phyloP scores from a whole-genome alignment of 2,113 vertebrate genomes.

The Ailurus styani region DNA sequence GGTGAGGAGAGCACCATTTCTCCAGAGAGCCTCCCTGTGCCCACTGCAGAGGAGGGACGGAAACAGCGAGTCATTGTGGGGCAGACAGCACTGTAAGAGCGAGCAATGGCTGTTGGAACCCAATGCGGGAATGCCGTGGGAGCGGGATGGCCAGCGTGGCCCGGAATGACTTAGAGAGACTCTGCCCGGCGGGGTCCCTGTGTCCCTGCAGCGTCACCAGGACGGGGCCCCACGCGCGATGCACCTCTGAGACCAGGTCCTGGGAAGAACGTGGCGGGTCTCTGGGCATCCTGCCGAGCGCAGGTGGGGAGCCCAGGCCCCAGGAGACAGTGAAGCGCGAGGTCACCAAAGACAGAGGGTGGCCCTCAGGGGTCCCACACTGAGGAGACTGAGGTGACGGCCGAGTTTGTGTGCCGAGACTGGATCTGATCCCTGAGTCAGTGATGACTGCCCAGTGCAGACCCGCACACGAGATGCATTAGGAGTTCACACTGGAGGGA shows the following conservation, averaged over 20 bases:
- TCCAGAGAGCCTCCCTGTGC: background rate
- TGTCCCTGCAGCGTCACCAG: rapidly evolving
- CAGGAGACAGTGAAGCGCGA: background rate
- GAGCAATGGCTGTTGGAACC: background rate
- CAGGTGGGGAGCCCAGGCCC: too few relatives aligned
- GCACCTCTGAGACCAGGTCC: background rate
- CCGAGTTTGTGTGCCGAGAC: rapidly evolving
- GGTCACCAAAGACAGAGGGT: background rate
- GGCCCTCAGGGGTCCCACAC: background rate
- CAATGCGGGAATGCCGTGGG: background rate
- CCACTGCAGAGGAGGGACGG: background rate
- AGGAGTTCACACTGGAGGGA: background rate
- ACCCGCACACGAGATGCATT: background rate
- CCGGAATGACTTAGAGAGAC: background rate
- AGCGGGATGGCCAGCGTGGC: background rate
- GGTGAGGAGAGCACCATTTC: background rate
- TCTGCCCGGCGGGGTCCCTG: too few relatives aligned
- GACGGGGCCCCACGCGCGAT: rapidly evolving
- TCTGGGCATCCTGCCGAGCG: background rate
- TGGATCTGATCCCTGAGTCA: background rate
- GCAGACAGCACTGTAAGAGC: background rate
- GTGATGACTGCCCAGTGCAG: too few relatives aligned
- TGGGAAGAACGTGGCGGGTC: background rate
- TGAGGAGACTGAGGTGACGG: background rate
- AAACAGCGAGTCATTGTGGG: background rate